Evolutionary conservation across 2,113 vertebrate species (phyloP).

Genomic region (Aegotheles bennettii): DNA sequence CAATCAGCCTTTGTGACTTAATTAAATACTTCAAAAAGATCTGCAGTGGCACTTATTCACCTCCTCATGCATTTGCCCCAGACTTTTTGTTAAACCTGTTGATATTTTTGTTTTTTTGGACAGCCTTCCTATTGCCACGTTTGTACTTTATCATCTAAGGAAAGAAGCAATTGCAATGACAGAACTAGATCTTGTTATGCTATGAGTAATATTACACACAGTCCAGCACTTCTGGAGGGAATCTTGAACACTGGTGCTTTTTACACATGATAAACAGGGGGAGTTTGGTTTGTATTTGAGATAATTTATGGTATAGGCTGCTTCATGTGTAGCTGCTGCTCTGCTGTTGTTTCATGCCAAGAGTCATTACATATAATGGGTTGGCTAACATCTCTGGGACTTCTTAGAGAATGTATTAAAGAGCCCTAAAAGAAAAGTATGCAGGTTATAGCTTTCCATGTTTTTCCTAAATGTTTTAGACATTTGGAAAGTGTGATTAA

Average conservation of each 20-base stretch:
- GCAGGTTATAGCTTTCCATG: conserved; percentile 10
- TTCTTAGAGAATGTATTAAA: conserved; percentile 42
- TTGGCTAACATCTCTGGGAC: conserved; percentile 46
- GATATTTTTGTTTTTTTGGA: neutral
- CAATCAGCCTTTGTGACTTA: neutral
- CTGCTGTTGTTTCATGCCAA: conserved; percentile 34
- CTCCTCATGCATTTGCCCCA: neutral
- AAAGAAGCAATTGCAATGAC: conserved; percentile 52
- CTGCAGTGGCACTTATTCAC: neutral
- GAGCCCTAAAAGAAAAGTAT: conserved; percentile 2
- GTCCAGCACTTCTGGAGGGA: conserved; percentile 54
- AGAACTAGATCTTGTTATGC: conserved; percentile 62
- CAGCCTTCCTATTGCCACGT: neutral
- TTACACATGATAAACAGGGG: conserved; percentile 62
- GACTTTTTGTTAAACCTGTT: conserved; percentile 25
- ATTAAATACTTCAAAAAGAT: neutral
- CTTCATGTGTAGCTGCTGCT: conserved; percentile 18
- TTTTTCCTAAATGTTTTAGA: neutral
- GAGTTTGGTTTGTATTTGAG: conserved; percentile 59
- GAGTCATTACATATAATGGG: conserved; percentile 62
- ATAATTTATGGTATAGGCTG: conserved; percentile 46
- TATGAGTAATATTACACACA: conserved; percentile 58
- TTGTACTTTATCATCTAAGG: conserved; percentile 23
- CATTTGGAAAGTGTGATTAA: neutral
- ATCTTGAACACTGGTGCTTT: conserved; percentile 54